Evolutionary conservation across 2,113 vertebrate genomes (phyloP).

Genomic region (Peromyscus californicus): DNA sequence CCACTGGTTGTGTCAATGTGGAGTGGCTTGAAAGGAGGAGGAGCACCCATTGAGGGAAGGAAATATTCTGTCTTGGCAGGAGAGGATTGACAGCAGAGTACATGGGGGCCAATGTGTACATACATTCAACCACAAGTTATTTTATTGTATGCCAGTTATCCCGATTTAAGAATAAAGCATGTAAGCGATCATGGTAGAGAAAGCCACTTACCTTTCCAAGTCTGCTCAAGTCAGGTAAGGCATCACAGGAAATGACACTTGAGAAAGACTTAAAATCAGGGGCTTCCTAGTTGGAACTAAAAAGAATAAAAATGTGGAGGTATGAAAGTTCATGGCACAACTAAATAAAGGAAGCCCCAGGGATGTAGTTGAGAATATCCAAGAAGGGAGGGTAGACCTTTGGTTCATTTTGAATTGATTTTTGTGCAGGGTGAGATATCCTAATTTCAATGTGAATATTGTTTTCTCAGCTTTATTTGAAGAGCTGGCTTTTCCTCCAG

Average conservation of each 20-base stretch:
- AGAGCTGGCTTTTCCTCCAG: not conserved
- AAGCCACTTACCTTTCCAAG: conserved; percentile 4
- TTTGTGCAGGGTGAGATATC: not conserved
- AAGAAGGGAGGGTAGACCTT: not conserved
- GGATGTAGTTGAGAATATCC: not conserved
- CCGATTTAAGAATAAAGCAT: conserved; percentile 11
- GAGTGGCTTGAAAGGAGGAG: not conserved
- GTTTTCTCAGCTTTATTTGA: not conserved
- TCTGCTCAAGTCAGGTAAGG: not conserved
- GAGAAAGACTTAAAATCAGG: not conserved
- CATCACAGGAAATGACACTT: not conserved
- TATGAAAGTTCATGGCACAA: not conserved
- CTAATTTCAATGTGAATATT: not conserved
- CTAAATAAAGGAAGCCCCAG: not conserved
- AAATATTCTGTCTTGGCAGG: not conserved
- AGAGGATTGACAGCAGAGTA: not conserved
- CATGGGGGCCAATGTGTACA: not conserved
- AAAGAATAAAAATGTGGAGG: not conserved
- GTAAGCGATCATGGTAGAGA: not conserved
- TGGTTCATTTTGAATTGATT: not conserved
- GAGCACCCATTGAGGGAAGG: not conserved
- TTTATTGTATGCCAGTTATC: not conserved
- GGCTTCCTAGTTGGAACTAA: not conserved
- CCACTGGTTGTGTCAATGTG: not conserved
- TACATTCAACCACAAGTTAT: not conserved